These are phyloP conservation scores for Monochamus saltuarius DNA, from an alignment of 1,140 invertebrate genomes.

Conservation along the genomic window DNA sequence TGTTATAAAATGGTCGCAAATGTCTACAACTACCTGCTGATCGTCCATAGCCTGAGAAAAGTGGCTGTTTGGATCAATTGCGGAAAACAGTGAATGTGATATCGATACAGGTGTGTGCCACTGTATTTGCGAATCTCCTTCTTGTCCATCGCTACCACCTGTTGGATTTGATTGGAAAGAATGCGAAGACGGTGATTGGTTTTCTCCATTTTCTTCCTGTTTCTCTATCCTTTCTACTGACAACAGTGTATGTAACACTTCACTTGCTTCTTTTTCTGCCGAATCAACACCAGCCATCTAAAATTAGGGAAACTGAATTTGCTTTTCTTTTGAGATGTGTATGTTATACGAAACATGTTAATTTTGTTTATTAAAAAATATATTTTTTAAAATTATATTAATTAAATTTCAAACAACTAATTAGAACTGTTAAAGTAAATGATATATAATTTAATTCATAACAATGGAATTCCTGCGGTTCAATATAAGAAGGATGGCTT, in stretches of 20 bases:
- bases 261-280: constrained; percentile 66
- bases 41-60: constrained; percentile 47
- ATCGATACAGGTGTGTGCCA: constrained; percentile 60
- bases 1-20: constrained; percentile 7
- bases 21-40: constrained; percentile 43
- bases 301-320: constrained; percentile 10
- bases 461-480: not conserved
- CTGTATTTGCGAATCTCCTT: constrained; percentile 57
- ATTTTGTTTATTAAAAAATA: too few species aligned
- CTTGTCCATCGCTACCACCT: constrained; percentile 52
- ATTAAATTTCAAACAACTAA: too few species aligned
- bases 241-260: constrained; percentile 63
- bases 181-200: constrained; percentile 37
- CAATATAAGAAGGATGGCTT: too few species aligned
- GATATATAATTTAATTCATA: not conserved
- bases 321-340: too few species aligned
- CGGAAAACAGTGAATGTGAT: constrained; percentile 47
- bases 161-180: constrained; percentile 40
- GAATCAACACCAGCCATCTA: constrained; percentile 48
- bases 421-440: too few species aligned
- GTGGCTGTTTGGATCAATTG: constrained; percentile 45
- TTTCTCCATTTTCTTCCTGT: constrained; percentile 50
- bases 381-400: too few species aligned
- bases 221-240: constrained; percentile 63
- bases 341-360: too few species aligned